Evolutionary conservation across 1,140 invertebrate genomes (phyloP), one percentile per base, ranked within the genome.

Genomic region (Meloidogyne exigua): DNA sequence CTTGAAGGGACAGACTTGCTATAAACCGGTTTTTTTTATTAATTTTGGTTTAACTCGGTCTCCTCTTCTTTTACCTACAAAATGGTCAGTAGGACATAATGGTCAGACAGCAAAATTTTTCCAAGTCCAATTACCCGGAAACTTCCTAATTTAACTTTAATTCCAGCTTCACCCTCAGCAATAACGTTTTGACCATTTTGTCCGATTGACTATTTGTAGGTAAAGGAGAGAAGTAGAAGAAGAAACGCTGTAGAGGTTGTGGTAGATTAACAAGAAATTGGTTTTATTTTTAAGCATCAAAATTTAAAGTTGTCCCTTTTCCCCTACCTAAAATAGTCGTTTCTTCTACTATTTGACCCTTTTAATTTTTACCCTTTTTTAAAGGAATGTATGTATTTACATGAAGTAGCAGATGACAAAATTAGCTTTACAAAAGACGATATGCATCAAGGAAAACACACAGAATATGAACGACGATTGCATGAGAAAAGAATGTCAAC

Each of bases 401-500:
- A 99, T 90, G 95, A 99, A 88, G 91, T 97, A 88, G 96, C 93
- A 83, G 95, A 97, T 90, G 92, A 93, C 78, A 94, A 95, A 85
- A 94, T 95, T 79, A 96, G 94, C 87, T 98, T 98, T 89, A 97
- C 95, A 3, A 97, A 97, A 89, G 95, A 99, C 89, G 95, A 99
- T 90, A 99, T 99, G 96, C 95, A 98, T 88, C 92, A 94, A 88
- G 95, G 95, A 65, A 96, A 97, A 90, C 96, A 98, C 90, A 94
- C 96, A 36, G 79, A 80, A 66, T 80, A 76, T 49, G 79, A 80
- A 42, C 72, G 80, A 10, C 75, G 70, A 62, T 62, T 80, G 49
- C 79, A 78, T 57, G 79, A 80, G 42, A 76, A 80, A 57, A 82
- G 79, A 75, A 62, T 39, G 18, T 49, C 70, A 62, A 15, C 70